These are phyloP conservation scores for Phalacrocorax aristotelis DNA, from an alignment of 2,113 vertebrate species.

Conservation along the genomic window DNA sequence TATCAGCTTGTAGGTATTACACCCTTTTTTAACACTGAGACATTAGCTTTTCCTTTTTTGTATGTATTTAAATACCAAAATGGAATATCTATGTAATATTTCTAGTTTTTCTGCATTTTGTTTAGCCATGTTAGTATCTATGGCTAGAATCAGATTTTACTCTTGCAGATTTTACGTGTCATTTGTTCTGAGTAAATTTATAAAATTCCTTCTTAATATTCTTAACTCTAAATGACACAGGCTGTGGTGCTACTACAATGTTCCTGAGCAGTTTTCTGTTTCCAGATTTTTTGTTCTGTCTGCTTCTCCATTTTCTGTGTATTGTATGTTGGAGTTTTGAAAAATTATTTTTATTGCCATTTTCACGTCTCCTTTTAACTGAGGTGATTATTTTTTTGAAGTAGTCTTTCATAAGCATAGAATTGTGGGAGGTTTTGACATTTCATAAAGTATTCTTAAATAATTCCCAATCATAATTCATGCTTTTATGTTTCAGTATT, in stretches of 20 bases:
- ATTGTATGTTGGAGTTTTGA: not conserved
- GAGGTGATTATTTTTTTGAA: not conserved
- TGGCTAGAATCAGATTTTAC: not conserved
- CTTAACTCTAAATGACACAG: not conserved
- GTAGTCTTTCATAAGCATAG: not conserved
- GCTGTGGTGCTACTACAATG: not conserved
- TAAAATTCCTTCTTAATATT: not conserved
- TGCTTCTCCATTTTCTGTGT: not conserved
- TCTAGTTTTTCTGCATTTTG: not conserved
- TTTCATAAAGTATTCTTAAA: constrained; percentile 2
- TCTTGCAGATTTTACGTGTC: not conserved
- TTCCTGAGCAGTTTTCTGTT: not conserved
- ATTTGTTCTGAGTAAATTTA: not conserved
- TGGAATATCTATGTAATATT: not conserved
- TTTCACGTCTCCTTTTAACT: not conserved
- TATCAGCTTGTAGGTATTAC: not conserved
- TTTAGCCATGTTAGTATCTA: not conserved
- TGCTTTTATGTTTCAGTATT: not conserved
- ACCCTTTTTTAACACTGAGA: not conserved
- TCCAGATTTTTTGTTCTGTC: not conserved
- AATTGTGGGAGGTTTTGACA: not conserved
- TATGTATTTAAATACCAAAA: not conserved
- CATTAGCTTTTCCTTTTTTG: not conserved
- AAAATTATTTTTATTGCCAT: not conserved
- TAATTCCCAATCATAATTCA: not conserved